Evolutionary conservation across 2,888 invertebrate species (phyloP).

Genomic region (Nomada hirtipes): DNA sequence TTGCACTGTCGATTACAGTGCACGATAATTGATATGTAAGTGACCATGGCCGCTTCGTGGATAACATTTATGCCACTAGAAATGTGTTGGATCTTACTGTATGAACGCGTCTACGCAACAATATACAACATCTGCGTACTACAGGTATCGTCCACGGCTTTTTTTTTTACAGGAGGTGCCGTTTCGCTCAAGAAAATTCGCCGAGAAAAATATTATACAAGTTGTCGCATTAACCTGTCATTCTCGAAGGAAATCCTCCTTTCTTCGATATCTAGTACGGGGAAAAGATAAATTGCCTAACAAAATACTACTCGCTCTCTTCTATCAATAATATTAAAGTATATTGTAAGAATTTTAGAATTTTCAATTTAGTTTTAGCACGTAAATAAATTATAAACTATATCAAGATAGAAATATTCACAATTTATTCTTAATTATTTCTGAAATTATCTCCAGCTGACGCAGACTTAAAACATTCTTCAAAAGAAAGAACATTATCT

Average conservation of each 20-base stretch:
- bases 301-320: no score
- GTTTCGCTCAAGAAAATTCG: background rate
- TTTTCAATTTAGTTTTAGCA: no score
- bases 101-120: conserved; percentile 31
- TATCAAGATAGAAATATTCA: no score
- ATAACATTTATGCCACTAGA: conserved; percentile 38
- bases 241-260: no score
- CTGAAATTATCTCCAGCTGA: no score
- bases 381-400: no score
- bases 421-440: no score
- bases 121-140: background rate
- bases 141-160: background rate
- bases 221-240: conserved; percentile 5
- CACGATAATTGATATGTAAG: conserved; percentile 80
- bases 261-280: no score
- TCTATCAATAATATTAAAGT: no score
- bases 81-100: conserved; percentile 6
- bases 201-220: background rate
- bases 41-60: conserved; percentile 51
- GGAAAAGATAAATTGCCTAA: no score
- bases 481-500: background rate
- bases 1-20: conserved; percentile 74
- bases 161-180: background rate
- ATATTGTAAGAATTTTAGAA: no score
- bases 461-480: no score